Evolutionary conservation across 2,888 invertebrate species (phyloP).

Genomic region (Tigriopus californicus): DNA sequence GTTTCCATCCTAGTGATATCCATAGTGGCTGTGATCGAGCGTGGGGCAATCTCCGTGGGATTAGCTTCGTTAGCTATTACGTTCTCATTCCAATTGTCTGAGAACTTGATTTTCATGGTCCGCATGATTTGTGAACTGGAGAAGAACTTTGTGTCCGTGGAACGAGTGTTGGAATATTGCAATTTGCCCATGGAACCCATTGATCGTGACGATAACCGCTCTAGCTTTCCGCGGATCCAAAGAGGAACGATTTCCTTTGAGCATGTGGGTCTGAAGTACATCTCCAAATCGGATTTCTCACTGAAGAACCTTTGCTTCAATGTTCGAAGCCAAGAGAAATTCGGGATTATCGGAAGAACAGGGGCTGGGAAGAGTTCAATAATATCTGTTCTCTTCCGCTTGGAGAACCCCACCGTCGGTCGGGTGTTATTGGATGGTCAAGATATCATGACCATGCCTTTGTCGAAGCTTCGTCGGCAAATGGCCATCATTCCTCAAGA

Average conservation of each 20-base stretch:
- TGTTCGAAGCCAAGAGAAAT: constrained; percentile 31
- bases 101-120: constrained; percentile 33
- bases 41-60: constrained; percentile 30
- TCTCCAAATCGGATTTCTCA: constrained; percentile 66
- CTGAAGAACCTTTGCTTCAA: constrained; percentile 49
- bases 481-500: constrained; percentile 56
- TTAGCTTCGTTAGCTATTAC: constrained; percentile 35
- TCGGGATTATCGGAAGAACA: constrained; percentile 72
- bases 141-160: constrained; percentile 36
- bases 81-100: constrained; percentile 22
- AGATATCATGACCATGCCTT: constrained; percentile 57
- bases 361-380: constrained; percentile 82
- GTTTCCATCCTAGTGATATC: constrained; percentile 37
- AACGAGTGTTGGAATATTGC: constrained; percentile 38
- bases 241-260: constrained; percentile 30
- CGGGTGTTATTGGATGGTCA: constrained; percentile 62
- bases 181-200: constrained; percentile 44
- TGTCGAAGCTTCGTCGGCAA: constrained; percentile 61
- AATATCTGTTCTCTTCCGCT: constrained; percentile 66
- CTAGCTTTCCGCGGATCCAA: constrained; percentile 29
- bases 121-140: constrained; percentile 36
- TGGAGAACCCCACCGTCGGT: constrained; percentile 59
- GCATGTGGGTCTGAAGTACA: constrained; percentile 31
- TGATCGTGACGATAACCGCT: constrained; percentile 19
- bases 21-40: constrained; percentile 35